These are phyloP conservation scores for Macrobrachium nipponense DNA, from an alignment of 1,140 invertebrate genomes.

Conservation along the genomic window DNA sequence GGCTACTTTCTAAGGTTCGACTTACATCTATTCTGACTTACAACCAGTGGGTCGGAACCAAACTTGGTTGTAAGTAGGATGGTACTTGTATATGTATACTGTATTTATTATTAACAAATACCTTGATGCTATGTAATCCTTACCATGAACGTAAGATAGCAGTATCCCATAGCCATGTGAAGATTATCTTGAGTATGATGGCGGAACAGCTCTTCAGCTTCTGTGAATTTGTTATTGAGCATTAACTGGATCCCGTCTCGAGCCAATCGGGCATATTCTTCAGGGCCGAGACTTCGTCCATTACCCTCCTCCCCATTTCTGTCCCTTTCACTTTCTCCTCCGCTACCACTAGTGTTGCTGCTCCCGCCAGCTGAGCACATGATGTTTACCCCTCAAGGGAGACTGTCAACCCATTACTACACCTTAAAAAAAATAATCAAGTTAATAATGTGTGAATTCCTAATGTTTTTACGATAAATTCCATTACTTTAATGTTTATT, in stretches of 20 bases:
- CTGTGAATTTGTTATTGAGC: slow-evolving; percentile 77
- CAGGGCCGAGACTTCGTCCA: slow-evolving; percentile 82
- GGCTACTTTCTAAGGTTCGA: too few species aligned
- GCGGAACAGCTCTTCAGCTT: slow-evolving; percentile 76
- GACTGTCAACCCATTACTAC: slow-evolving; percentile 32
- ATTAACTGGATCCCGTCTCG: slow-evolving; percentile 76
- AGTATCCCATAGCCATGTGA: slow-evolving; percentile 77
- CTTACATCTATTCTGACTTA: too few species aligned
- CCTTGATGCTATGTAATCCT: slow-evolving; percentile 26
- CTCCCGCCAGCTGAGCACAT: slow-evolving; percentile 69
- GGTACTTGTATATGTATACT: too few species aligned
- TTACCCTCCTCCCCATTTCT: slow-evolving; percentile 87
- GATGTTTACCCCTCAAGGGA: background rate
- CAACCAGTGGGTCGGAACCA: too few species aligned
- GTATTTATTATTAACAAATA: too few species aligned
- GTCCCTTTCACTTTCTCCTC: slow-evolving; percentile 79
- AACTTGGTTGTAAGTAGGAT: too few species aligned
- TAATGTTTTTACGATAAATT: background rate
- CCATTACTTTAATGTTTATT: background rate
- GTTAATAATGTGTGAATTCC: too few species aligned
- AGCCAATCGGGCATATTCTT: slow-evolving; percentile 69
- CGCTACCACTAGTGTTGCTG: slow-evolving; percentile 73
- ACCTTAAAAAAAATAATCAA: background rate
- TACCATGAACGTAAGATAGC: slow-evolving; percentile 80
- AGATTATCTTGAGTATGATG: slow-evolving; percentile 73